These are phyloP conservation scores for Chelonoidis abingdonii DNA, from an alignment of 2,113 vertebrate genomes.

Conservation along the genomic window DNA sequence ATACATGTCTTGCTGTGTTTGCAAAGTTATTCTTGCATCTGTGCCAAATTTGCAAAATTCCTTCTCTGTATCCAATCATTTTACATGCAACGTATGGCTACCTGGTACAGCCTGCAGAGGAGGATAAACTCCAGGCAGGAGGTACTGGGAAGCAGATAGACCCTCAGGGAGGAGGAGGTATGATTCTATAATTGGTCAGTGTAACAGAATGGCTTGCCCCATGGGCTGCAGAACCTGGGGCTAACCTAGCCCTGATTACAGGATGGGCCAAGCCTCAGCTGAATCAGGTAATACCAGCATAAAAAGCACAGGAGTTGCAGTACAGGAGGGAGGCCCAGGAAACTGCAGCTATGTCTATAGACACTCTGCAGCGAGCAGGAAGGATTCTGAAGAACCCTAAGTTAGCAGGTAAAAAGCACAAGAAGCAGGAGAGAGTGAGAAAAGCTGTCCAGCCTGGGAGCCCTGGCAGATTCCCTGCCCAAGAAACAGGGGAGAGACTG, in stretches of 20 bases:
- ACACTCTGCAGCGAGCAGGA: too few relatives aligned
- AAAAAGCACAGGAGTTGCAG: background rate
- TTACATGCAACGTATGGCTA: background rate
- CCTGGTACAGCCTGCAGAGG: background rate
- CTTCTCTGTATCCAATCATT: background rate
- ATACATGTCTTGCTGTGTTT: background rate
- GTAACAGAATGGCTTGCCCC: background rate
- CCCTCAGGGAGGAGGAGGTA: background rate
- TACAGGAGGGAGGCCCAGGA: background rate
- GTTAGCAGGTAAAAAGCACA: background rate
- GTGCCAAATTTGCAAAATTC: background rate
- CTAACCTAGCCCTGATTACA: background rate
- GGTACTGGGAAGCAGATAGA: background rate
- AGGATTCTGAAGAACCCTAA: background rate
- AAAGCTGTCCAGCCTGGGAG: background rate
- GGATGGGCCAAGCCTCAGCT: background rate
- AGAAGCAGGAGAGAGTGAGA: background rate
- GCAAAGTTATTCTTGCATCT: rapidly evolving
- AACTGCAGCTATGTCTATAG: background rate
- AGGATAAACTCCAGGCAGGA: background rate
- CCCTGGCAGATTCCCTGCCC: background rate
- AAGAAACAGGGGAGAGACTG: background rate
- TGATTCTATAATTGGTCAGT: background rate
- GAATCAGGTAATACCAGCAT: background rate
- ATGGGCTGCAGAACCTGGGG: background rate